Base-by-base conservation (phyloP, 2,888 invertebrate species). In the Palloptera scutellata region DNA sequence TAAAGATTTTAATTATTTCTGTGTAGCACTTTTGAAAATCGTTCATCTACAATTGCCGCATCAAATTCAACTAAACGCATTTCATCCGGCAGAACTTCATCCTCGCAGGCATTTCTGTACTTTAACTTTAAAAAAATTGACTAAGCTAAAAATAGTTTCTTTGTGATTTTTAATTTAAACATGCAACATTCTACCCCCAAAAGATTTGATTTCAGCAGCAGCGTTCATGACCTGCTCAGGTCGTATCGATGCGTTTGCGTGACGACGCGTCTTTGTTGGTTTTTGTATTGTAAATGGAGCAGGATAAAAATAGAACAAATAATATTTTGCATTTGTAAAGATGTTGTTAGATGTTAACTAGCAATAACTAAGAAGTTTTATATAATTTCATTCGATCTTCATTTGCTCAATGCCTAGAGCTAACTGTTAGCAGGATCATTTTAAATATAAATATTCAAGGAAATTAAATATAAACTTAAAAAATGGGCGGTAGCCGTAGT, bases 121-220 rank as follows among this genome's bases (percentile, higher is more conserved):
- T 30, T 30, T 30, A 4, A 30, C 30, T 30, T 30, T 30, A 30
- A 30, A 60, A n/a, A 17, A 42, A 58, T 42, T 53, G 59, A 52
- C 57, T 52, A 41, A 12, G 53, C 65, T 69, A 69, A 54, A 65
- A 66, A 69, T 69, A 69, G 65, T 62, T 59, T 40, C 41, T 19
- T 64, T 42, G 40, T 57, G 58, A 61, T 54, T 54, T 62, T 19
- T 54, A 51, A 52, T 9, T 9, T 52, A 19, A n/a, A 52, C 15
- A 52, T 5, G 17, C 52, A 19, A 13, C n/a, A n/a, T 13, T 52
- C 30, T 52, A 19, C 41, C 45, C 54, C 59, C 61, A 41, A 55
- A 9, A 58, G 55, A 53, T 45, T 55, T 52, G 62, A 53, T 19
- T 40, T 5, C 2, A 13, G 30, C 20, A 55, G 40, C 52, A 42